Base-by-base conservation (phyloP, 2,113 vertebrate species). In the Pimephales promelas region DNA sequence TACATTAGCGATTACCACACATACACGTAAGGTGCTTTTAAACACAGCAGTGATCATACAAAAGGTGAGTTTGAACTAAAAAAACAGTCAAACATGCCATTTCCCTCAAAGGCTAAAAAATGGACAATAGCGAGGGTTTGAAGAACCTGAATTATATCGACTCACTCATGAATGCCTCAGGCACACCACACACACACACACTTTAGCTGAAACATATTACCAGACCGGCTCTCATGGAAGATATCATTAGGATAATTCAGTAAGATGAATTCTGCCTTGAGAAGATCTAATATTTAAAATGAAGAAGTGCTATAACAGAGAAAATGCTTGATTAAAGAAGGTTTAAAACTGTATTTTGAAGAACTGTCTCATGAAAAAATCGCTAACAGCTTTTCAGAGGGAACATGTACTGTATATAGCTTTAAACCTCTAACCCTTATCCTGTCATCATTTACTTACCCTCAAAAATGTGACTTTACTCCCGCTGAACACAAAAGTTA, bases 241-340 rank as follows among this genome's bases (percentile, higher is more conserved):
- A 79, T 45, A 52, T 68, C 61, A 68, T 80, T 80, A 52, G 61
- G 45, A 52, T 68, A 80, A 68, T 79, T 79, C 36, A 79, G 61
- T 16, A 26, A 61, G 77, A 62, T n/a, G 13, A 62, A 47, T 62
- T 52, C 45, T 68, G 61, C 45, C 78, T 80, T 68, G 43, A 31
- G 45, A 43, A 68, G 45, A 66, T 79, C 36, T 62, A 31, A 64
- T 64, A 57, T 59, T 45, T 22, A 78, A 43, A 43, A 61, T 43
- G 10, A 22, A 64, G 6, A 77, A 24, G 11, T 43, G 28, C 28
- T 36, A 56, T 5, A 22, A 56, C 34, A 56, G 73, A 76, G 20
- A 59, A 77, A 77, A 77, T 24, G 74, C 74, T 78, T 78, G 14
- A 45, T 61, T 61, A 43, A 61, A 62, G 36, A 52, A 47, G 59